A percentile compares a stretch with the other conserved stretches of the same genome.
phyloP scores from a whole-genome alignment of 1,140 invertebrate genomes.

The Penaeus indicus region DNA sequence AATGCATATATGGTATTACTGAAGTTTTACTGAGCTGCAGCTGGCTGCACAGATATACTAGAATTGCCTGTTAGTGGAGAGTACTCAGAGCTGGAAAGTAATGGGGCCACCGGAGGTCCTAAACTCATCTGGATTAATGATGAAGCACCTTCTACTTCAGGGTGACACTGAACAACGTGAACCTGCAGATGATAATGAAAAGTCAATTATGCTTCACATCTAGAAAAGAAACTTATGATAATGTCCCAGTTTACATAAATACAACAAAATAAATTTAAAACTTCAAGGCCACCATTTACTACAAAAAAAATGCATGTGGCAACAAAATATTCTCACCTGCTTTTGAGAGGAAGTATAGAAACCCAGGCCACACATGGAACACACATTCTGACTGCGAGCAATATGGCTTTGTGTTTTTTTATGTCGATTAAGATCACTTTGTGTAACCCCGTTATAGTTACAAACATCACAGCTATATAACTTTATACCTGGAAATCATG shows the following conservation, averaged over 20 bases:
- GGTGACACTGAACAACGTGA: conserved; percentile 61
- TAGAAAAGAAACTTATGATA: not conserved
- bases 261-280: not conserved
- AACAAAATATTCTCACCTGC: conserved; percentile 44
- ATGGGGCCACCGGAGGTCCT: conserved; percentile 46
- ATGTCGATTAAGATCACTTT: conserved; percentile 74
- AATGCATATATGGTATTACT: no score
- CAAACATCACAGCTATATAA: conserved; percentile 73
- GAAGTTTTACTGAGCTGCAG: conserved; percentile 27
- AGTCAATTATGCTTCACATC: not conserved
- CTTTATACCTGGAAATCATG: conserved; percentile 70
- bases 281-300: no score
- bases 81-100: not conserved
- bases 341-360: conserved; percentile 64
- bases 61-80: not conserved
- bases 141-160: conserved; percentile 65
- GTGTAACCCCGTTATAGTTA: conserved; percentile 74
- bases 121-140: conserved; percentile 65
- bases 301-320: not conserved
- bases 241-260: not conserved
- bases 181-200: conserved; percentile 46
- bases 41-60: conserved; percentile 1
- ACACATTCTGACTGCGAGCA: conserved; percentile 67
- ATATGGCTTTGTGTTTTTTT: conserved; percentile 73
- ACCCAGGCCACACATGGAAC: conserved; percentile 65